Percentiles rank a stretch among this genome's conserved stretches.
These are phyloP conservation scores for Dermatemys mawii DNA, from an alignment of 2,113 vertebrate genomes.

Conservation along the genomic window DNA sequence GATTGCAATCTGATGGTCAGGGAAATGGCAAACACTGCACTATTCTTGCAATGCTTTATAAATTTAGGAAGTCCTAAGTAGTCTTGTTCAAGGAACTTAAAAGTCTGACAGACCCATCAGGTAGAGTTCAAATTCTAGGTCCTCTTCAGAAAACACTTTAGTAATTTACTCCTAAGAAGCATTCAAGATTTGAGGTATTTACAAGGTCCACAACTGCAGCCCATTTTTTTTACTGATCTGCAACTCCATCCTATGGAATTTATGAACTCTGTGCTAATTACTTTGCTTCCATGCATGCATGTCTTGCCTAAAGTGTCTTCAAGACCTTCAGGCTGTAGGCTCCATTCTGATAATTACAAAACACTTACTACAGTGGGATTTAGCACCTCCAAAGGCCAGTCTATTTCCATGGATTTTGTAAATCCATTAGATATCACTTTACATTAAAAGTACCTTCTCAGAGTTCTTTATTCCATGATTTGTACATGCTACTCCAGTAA, in stretches of 20 bases:
- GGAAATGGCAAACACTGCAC: neutral
- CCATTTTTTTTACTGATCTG: neutral
- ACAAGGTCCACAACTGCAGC: neutral
- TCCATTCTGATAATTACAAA: neutral
- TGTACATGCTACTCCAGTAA: neutral
- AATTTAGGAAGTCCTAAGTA: neutral
- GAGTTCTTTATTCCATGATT: accelerated
- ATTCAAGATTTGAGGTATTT: neutral
- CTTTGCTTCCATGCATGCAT: neutral
- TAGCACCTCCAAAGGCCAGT: neutral
- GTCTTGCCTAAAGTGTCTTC: neutral
- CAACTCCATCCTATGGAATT: neutral
- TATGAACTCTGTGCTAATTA: neutral
- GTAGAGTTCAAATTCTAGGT: neutral
- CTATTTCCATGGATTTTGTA: neutral
- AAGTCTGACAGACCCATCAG: neutral
- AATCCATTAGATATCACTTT: neutral
- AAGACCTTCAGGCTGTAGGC: neutral
- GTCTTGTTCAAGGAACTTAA: neutral
- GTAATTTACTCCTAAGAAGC: neutral
- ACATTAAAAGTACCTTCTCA: neutral
- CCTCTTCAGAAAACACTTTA: neutral
- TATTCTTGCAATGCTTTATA: neutral
- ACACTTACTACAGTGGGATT: neutral
- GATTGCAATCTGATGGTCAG: neutral